Conservation (phyloP, 2,113 vertebrate genomes). For the Falco punctatus region DNA sequence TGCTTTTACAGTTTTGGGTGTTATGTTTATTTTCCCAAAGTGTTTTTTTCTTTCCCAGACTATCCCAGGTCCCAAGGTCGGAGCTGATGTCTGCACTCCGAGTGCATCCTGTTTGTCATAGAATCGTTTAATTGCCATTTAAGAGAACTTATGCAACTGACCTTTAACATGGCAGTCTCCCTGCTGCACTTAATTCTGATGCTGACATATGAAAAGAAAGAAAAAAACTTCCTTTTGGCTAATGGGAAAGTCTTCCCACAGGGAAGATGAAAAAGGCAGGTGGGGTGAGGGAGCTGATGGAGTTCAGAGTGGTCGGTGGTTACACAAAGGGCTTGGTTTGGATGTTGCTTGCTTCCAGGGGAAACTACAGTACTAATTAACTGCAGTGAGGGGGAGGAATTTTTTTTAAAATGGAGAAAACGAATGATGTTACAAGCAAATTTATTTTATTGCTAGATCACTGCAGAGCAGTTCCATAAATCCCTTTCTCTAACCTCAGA, state of each 20-base stretch:
- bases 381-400: background rate
- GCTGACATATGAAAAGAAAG: conserved; percentile 65
- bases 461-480: background rate
- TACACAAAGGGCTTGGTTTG: conserved; percentile 1
- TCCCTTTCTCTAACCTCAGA: background rate
- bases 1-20: conserved; percentile 61
- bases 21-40: conserved; percentile 69
- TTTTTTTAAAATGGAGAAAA: background rate
- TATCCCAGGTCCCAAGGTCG: conserved; percentile 72
- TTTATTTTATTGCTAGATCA: background rate
- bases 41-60: conserved; percentile 68
- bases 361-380: conserved; percentile 1
- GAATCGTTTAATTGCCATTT: conserved; percentile 71
- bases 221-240: conserved; percentile 48
- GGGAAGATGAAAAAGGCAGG: conserved; percentile 34
- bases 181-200: conserved; percentile 43
- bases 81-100: conserved; percentile 58
- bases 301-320: background rate
- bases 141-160: conserved; percentile 72
- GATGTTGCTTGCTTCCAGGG: background rate
- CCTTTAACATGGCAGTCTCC: conserved; percentile 70
- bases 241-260: conserved; percentile 36
- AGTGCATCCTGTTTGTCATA: conserved; percentile 72
- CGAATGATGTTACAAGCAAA: background rate
- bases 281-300: background rate